These are phyloP conservation scores for Drosophila parthenogenetica DNA, from an alignment of 2,888 invertebrate genomes.

Conservation along the genomic window DNA sequence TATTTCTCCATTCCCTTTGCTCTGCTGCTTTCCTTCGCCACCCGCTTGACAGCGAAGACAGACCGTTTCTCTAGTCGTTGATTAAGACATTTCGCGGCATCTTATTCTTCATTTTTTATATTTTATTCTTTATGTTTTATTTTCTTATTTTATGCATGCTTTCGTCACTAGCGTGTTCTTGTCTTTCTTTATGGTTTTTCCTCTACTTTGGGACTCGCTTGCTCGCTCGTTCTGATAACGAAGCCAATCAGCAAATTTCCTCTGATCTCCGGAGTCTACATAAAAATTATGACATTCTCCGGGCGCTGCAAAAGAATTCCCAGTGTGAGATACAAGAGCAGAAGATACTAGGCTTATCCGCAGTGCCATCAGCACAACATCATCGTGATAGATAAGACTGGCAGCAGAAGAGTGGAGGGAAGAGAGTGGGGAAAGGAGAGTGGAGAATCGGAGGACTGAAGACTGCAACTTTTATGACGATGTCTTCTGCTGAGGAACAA, in stretches of 20 bases:
- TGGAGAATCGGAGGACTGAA: neutral
- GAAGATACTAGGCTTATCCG: conserved; percentile 61
- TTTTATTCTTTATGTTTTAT: conserved; percentile 14
- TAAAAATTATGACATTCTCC: conserved; percentile 77
- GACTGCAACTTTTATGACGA: conserved; percentile 54
- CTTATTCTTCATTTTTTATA: conserved; percentile 17
- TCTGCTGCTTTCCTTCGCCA: neutral
- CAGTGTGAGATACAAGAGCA: conserved; percentile 35
- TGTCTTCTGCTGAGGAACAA: conserved; percentile 39
- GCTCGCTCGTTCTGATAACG: conserved; percentile 56
- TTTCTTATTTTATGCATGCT: conserved; percentile 10
- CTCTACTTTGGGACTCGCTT: conserved; percentile 19
- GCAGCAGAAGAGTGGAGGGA: conserved; percentile 13
- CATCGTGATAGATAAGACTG: conserved; percentile 72
- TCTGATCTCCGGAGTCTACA: conserved; percentile 32
- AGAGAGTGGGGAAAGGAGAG: conserved; percentile 1
- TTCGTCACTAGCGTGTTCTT: no score
- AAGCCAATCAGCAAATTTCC: conserved; percentile 60
- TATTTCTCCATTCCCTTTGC: neutral
- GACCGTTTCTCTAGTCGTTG: conserved; percentile 43
- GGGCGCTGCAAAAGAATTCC: conserved; percentile 16
- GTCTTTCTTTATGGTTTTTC: conserved; percentile 7
- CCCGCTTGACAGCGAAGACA: neutral
- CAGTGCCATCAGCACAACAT: conserved; percentile 72
- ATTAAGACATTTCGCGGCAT: conserved; percentile 70